These are phyloP conservation scores for Sussaba pulchella DNA, from an alignment of 2,888 invertebrate genomes.

Conservation along the genomic window DNA sequence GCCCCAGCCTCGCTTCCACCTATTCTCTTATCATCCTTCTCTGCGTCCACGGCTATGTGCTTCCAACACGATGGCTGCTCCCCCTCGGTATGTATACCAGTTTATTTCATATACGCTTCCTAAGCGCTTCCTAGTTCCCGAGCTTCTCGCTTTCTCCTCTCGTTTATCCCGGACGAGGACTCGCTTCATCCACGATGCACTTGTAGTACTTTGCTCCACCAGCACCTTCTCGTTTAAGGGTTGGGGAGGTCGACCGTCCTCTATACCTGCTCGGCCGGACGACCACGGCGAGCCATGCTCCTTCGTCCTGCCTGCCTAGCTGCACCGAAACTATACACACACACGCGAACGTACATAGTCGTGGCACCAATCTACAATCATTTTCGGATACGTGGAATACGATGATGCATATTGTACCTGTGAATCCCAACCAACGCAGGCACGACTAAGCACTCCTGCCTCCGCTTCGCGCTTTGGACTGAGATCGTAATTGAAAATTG, in stretches of 20 bases:
- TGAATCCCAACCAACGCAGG: not conserved
- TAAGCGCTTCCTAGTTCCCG: conserved; percentile 24
- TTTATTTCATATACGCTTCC: conserved; percentile 43
- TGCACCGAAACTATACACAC: conserved; percentile 30
- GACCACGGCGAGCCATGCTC: conserved; percentile 16
- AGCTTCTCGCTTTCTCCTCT: conserved; percentile 16
- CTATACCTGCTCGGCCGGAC: conserved; percentile 3
- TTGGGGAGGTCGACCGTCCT: not conserved
- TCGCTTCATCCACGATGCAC: not conserved
- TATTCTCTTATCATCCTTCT: conserved; percentile 14
- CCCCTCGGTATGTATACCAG: not conserved
- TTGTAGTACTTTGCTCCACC: conserved; percentile 5
- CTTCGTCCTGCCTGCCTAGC: conserved; percentile 54
- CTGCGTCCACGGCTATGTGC: conserved; percentile 11
- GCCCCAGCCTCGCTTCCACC: conserved; percentile 31
- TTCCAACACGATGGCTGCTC: not conserved
- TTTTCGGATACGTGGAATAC: not conserved
- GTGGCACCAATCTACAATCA: not conserved
- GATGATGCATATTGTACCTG: conserved; percentile 11
- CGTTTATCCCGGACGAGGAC: no score
- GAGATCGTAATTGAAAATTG: conserved; percentile 85
- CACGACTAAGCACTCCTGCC: not conserved
- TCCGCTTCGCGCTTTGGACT: not conserved
- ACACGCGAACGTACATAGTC: conserved; percentile 4
- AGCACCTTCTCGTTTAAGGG: not conserved